Evolutionary conservation across 2,797 vertebrate genomes (phyloP), one percentile per base, ranked within the genome.

Genomic region (Catostomus latipinnis): DNA sequence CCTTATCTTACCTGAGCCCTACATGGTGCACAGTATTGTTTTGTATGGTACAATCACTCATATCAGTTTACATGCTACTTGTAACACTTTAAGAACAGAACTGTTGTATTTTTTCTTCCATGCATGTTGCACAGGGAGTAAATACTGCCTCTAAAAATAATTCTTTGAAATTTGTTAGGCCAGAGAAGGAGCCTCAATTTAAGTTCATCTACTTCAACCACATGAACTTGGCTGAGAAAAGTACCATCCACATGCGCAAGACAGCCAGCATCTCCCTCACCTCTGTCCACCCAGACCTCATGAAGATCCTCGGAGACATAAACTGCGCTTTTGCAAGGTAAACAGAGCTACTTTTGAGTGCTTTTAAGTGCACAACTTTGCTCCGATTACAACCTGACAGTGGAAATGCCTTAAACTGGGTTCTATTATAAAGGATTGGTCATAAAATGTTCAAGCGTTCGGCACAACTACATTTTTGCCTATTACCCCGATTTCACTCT

Each of bases 161-260:
- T 62, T 11, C 43, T 57, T 70, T 63, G 16, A 13, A 63, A 63
- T 12, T 75, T 52, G 52, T 34, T 87, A 99, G 98, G 85, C 96
- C 96, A 68, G 98, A 99, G 80, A 99, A 98, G 81, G 98, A 99
- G 76, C 97, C 97, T n/a, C 98, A 99, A 83, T 99, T 99, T 90
- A 99, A 99, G 89, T 99, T 98, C 87, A 99, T 99, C 91, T 99
- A 99, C 93, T 99, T 99, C 92, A 99, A 99, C 91, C 98, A 98
- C 88, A 99, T 99, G 98, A 99, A 99, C 87, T 90, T 99, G 90
- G 98, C 98, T 2, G 98, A 99, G 92, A 99, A 99, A 90, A 99
- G 97, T 83, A 99, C 98, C 80, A 97, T 99, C 84, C 98, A 99
- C 91, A 97, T 98, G 96, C 96, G 96, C 89, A 99, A 98, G 87